Base-by-base conservation (phyloP, 2,888 invertebrate species). In the Cephus rjabovi region DNA sequence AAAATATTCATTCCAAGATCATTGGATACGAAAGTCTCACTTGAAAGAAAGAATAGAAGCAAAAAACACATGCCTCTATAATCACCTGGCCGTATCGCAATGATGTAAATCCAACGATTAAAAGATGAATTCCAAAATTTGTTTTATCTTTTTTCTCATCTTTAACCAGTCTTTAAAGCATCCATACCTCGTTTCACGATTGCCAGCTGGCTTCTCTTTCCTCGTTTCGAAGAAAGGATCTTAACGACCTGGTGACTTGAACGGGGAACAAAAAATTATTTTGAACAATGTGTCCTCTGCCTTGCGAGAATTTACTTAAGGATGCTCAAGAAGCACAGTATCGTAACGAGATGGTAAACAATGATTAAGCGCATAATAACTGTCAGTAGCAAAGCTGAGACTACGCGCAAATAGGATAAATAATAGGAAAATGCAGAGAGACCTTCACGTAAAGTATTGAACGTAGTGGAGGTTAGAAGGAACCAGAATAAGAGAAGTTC, bases 281-380 rank as follows among this genome's bases (percentile, higher is more conserved):
- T 56, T 56, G 56, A 56, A 56, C 15, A 56, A 56, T 56, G 56
- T 56, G 23, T 56, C 23, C 23, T 56, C 56, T 56, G 23, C 56
- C 23, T 23, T 23, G 56, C 56, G 9, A 56, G 56, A 56, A 56
- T 56, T 56, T 56, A 56, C 23, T 56, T 56, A 56, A 56, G 56
- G 56, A 56, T 23, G 9, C 56, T 56, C 12, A 4, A 37, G 37
- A 12, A 56, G 9, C 74, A 34, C 34, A 31, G 12, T 33, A 69
- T 34, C 40, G 70, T 34, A 71, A 30, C 69, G 70, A 69, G 75
- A 83, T 76, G 77, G 79, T 83, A 83, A 83, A 83, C 81, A 83
- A 83, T 83, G 81, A 83, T 83, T 79, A 81, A 81, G 81, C 79
- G 79, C 74, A 79, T 79, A 83, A 80, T 80, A 83, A 83, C 81